Evolutionary conservation across 2,888 invertebrate species (phyloP).

Genomic region (Penaeus monodon): DNA sequence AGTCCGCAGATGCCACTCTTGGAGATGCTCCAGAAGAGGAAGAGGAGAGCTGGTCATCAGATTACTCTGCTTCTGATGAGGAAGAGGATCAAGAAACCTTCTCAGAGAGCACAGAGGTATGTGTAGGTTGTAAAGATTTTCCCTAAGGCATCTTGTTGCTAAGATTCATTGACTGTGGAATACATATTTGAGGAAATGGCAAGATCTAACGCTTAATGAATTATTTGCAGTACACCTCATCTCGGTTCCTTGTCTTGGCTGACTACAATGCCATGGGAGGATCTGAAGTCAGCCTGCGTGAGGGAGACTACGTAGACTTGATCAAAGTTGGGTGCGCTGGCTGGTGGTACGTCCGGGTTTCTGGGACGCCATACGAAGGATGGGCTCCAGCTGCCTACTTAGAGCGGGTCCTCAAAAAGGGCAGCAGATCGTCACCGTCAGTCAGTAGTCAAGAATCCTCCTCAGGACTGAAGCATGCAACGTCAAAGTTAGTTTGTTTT

Average conservation of each 20-base stretch:
- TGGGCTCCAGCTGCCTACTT: conserved; percentile 96
- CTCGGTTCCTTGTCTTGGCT: conserved; percentile 87
- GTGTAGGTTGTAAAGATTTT: conserved; percentile 66
- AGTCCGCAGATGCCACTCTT: conserved; percentile 68
- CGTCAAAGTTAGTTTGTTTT: conserved; percentile 47
- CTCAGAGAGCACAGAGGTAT: conserved; percentile 75
- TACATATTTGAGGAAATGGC: not conserved
- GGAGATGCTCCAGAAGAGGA: conserved; percentile 73
- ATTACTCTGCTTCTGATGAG: conserved; percentile 91
- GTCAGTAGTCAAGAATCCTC: conserved; percentile 65
- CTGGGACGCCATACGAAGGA: conserved; percentile 82
- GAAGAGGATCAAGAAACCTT: conserved; percentile 77
- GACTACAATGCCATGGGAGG: conserved; percentile 93
- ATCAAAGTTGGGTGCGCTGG: conserved; percentile 94
- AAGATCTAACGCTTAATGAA: not conserved
- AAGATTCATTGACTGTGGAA: too few species aligned
- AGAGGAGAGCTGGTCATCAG: conserved; percentile 89
- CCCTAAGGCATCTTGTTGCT: too few species aligned
- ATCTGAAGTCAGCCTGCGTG: conserved; percentile 89
- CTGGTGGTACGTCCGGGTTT: conserved; percentile 91
- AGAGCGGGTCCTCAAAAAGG: conserved; percentile 71
- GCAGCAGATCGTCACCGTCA: conserved; percentile 64
- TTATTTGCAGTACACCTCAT: conserved; percentile 57
- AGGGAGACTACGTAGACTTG: conserved; percentile 90
- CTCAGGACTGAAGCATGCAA: conserved; percentile 62